Evolutionary conservation across 2,113 vertebrate species (phyloP).

Genomic region (Nesogale talazaci): DNA sequence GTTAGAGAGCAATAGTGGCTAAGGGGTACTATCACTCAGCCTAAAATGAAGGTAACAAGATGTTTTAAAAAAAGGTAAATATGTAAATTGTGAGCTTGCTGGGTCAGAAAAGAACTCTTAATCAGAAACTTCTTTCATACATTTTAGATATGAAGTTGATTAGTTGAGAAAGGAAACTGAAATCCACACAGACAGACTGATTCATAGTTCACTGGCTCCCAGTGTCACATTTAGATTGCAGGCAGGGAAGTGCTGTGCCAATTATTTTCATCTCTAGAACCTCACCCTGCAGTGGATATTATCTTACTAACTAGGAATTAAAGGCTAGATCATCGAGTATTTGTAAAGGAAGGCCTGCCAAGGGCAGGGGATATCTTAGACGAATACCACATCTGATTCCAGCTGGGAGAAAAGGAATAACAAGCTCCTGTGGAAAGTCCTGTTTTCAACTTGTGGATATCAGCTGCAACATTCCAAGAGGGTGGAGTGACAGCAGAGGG

Average conservation of each 20-base stretch:
- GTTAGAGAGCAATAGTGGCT: neutral
- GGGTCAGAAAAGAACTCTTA: slow-evolving; percentile 27
- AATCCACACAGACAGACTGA: slow-evolving; percentile 60
- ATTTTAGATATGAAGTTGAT: slow-evolving; percentile 16
- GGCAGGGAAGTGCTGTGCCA: slow-evolving; percentile 24
- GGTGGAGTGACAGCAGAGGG: slow-evolving; percentile 66
- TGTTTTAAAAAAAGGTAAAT: neutral
- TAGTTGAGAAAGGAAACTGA: slow-evolving; percentile 33
- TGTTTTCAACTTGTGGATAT: slow-evolving; percentile 68
- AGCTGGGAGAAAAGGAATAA: slow-evolving; percentile 59
- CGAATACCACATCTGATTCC: slow-evolving; percentile 19
- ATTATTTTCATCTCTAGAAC: slow-evolving; percentile 62
- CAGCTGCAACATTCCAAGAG: slow-evolving; percentile 65
- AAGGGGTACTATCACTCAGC: neutral
- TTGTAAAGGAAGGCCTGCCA: slow-evolving; percentile 29
- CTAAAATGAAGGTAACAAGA: neutral
- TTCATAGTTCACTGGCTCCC: slow-evolving; percentile 4
- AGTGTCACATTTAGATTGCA: slow-evolving; percentile 52
- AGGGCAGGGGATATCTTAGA: slow-evolving; percentile 31
- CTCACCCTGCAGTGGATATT: neutral
- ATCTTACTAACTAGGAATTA: slow-evolving; percentile 66
- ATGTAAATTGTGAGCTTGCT: slow-evolving; percentile 36
- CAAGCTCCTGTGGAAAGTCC: slow-evolving; percentile 65
- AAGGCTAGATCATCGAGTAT: neutral
- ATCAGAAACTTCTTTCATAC: neutral